Conservation (phyloP, 2,113 vertebrate species). For the Neolamprologus devosi region DNA sequence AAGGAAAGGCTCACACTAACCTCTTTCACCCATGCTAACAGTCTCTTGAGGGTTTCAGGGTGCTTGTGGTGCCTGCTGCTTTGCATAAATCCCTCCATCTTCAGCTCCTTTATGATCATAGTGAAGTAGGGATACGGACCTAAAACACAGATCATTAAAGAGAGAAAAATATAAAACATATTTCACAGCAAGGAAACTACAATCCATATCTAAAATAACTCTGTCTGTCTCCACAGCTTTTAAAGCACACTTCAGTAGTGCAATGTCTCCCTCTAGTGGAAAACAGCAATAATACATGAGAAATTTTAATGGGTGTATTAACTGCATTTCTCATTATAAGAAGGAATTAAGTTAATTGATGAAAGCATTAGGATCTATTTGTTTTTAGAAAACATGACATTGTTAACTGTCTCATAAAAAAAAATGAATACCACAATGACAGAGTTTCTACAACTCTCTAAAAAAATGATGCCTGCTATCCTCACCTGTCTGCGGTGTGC, state of each 20-base stretch:
- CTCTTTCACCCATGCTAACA: slow-evolving; percentile 80
- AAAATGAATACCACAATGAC: background rate
- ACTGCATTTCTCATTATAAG: background rate
- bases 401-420: background rate
- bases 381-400: background rate
- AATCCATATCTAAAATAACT: background rate
- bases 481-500: slow-evolving; percentile 72
- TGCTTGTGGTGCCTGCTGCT: slow-evolving; percentile 63
- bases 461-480: background rate
- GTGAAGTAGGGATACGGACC: slow-evolving; percentile 64
- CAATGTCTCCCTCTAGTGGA: slow-evolving; percentile 16
- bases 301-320: background rate
- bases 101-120: slow-evolving; percentile 74
- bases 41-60: slow-evolving; percentile 69
- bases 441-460: background rate
- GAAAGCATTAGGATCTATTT: background rate
- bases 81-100: slow-evolving; percentile 79
- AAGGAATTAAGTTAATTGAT: background rate
- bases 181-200: background rate
- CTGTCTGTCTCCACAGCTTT: background rate
- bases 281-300: background rate
- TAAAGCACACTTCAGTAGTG: background rate
- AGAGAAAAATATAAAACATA: background rate
- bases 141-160: background rate
- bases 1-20: slow-evolving; percentile 47